Conservation (phyloP, 2,113 vertebrate species). For the Rana temporaria region DNA sequence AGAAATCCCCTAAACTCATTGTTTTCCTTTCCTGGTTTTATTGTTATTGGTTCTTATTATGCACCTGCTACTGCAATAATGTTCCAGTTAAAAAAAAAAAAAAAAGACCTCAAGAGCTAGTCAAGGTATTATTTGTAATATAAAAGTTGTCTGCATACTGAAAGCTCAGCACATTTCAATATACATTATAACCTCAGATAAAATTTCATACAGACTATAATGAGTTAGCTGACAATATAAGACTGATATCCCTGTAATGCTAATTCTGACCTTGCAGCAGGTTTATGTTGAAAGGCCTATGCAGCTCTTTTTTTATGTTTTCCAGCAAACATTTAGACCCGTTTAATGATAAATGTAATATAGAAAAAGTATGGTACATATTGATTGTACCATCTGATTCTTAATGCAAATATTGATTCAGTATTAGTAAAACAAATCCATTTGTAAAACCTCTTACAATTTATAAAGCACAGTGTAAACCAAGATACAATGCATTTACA, state of each 20-base stretch:
- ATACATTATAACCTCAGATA: conserved; percentile 40
- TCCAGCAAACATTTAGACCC: background rate
- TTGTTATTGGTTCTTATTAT: conserved; percentile 38
- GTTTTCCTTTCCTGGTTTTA: conserved; percentile 7
- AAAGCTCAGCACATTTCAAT: conserved; percentile 53
- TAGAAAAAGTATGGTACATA: background rate
- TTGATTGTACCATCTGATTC: too few species aligned
- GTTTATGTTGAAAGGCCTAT: conserved; percentile 28
- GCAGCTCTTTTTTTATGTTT: conserved; percentile 9
- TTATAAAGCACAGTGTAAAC: background rate
- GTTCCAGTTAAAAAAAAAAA: conserved; percentile 44
- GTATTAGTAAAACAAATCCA: background rate
- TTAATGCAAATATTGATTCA: background rate
- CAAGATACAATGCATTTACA: background rate
- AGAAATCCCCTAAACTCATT: conserved; percentile 25
- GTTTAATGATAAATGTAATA: background rate
- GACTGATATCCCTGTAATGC: conserved; percentile 35
- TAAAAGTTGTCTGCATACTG: conserved; percentile 47
- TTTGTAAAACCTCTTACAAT: background rate
- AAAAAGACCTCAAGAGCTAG: conserved; percentile 39
- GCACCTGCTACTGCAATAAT: conserved; percentile 37
- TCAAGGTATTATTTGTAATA: conserved; percentile 35
- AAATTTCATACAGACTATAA: conserved; percentile 52
- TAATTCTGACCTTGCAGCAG: conserved; percentile 50
- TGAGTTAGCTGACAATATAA: conserved; percentile 51